Base-by-base conservation (phyloP, 2,797 vertebrate genomes). In the Coreius guichenoti region DNA sequence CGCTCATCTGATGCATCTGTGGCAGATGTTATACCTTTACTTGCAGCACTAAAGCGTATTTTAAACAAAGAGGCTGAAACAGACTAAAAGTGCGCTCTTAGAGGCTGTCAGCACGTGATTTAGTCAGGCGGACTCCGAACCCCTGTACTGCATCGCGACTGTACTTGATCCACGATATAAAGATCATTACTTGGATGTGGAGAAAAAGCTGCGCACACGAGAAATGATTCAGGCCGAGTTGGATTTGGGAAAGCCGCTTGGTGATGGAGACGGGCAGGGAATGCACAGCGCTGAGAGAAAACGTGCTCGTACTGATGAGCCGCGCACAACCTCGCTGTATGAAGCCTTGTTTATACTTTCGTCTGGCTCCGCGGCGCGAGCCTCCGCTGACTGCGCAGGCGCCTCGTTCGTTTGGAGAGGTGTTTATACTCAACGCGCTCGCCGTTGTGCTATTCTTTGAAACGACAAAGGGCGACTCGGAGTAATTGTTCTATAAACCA, bases 141-240 rank as follows among this genome's bases (percentile, higher is more conserved):
- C 65, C 21, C 81, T 70, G 81, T 68, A 78, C 85, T 86, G 31
- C 80, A 83, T 74, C 17, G 80, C 65, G 31, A 72, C 56, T 83
- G 51, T 87, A 33, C 86, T 87, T 87, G 73, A 87, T 74, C 86
- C 49, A 13, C 17, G 26, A 31, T 83, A 87, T 72, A 79, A 78
- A 70, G 80, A 79, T 83, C 65, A 83, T 79, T 83, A 83, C 75
- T 82, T 86, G 72, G 73, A 83, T 69, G 63, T 72, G 63, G 73
- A 39, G 33, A 21, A 26, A 73, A 83, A 78, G 81, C 49, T 58
- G 73, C 49, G 7, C 26, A 36, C 49, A 76, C 26, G 29, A 76
- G 49, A 76, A 76, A 76, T 56, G 26, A 56, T 56, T 26, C 47
- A 76, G 74, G 49, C 49, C 26, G 29, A 26, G 49, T 26, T 33